These are phyloP conservation scores for Hippocampus barbouri DNA, from an alignment of 2,113 vertebrate species.

Conservation along the genomic window DNA sequence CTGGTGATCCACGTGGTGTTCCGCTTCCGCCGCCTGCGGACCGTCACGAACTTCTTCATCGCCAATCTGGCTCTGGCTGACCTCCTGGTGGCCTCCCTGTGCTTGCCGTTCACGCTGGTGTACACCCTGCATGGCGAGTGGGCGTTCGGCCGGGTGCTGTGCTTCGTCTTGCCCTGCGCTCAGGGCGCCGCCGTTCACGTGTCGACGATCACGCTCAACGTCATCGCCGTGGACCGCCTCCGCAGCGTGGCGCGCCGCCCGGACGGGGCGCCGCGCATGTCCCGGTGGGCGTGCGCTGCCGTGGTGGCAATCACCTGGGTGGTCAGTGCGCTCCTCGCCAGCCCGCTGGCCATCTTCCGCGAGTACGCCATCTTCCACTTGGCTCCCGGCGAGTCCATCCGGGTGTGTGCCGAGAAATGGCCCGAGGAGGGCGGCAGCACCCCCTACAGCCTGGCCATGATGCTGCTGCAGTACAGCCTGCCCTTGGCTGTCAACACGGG, in stretches of 20 bases:
- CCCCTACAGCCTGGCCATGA: slow-evolving; percentile 83
- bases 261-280: slow-evolving; percentile 80
- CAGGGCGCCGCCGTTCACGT: slow-evolving; percentile 90
- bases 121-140: slow-evolving; percentile 85
- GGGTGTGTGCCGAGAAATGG: slow-evolving; percentile 88
- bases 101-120: slow-evolving; percentile 87
- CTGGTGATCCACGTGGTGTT: slow-evolving; percentile 88
- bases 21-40: slow-evolving; percentile 87
- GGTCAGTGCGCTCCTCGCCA: slow-evolving; percentile 83
- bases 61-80: slow-evolving; percentile 89
- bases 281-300: slow-evolving; percentile 81
- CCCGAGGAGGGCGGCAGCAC: slow-evolving; percentile 77
- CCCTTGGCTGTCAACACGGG: slow-evolving; percentile 84
- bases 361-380: slow-evolving; percentile 83
- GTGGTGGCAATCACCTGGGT: slow-evolving; percentile 86
- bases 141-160: slow-evolving; percentile 85
- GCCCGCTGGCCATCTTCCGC: slow-evolving; percentile 90
- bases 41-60: slow-evolving; percentile 93
- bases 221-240: slow-evolving; percentile 90
- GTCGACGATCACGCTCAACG: slow-evolving; percentile 87
- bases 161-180: slow-evolving; percentile 87
- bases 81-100: slow-evolving; percentile 85
- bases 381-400: slow-evolving; percentile 76
- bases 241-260: slow-evolving; percentile 86
- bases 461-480: slow-evolving; percentile 85